phyloP scores from a whole-genome alignment of 2,113 vertebrate genomes.

The Hemichromis elongatus region DNA sequence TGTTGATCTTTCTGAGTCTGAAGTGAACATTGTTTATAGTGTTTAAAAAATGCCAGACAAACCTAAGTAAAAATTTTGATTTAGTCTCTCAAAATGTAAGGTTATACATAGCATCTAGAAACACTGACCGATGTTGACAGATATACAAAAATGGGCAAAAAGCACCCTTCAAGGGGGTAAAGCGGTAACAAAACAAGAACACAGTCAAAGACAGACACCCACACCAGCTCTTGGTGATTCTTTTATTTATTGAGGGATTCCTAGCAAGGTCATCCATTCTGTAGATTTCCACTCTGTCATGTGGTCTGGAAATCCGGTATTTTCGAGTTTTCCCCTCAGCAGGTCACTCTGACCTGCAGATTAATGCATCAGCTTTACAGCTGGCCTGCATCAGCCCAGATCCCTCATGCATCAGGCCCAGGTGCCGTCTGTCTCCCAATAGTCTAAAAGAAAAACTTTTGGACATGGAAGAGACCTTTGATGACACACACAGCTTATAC shows the following conservation, averaged over 20 bases:
- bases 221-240: not conserved
- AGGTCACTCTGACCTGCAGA: not conserved
- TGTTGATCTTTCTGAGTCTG: not conserved
- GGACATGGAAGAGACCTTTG: not conserved
- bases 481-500: rapidly evolving
- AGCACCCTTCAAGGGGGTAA: not conserved
- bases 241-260: not conserved
- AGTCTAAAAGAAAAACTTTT: not conserved
- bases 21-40: not conserved
- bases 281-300: not conserved
- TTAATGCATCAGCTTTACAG: not conserved
- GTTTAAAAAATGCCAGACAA: not conserved
- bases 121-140: rapidly evolving
- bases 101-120: not conserved
- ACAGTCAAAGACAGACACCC: rapidly evolving
- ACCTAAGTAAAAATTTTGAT: not conserved
- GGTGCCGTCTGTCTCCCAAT: not conserved
- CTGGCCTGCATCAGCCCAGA: not conserved
- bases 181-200: not conserved
- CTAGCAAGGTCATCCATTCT: not conserved
- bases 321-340: not conserved
- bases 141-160: not conserved
- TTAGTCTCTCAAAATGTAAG: not conserved
- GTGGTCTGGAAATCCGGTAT: not conserved
- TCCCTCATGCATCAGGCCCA: not conserved